phyloP scores from a whole-genome alignment of 2,888 invertebrate genomes.

The Ecliptopera silaceata region DNA sequence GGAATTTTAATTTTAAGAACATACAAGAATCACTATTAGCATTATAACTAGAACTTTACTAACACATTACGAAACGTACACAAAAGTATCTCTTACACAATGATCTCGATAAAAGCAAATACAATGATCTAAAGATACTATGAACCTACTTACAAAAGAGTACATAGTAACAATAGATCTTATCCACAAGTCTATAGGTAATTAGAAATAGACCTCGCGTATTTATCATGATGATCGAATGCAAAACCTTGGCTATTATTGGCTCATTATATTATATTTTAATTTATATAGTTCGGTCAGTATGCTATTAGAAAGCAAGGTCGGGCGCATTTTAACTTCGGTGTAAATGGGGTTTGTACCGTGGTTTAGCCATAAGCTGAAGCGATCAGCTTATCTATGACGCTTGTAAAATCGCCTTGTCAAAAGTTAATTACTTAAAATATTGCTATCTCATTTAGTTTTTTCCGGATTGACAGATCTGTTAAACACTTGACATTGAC shows the following conservation, averaged over 20 bases:
- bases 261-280: conserved; percentile 78
- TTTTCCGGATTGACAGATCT: too few relatives aligned
- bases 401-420: too few relatives aligned
- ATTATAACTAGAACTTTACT: conserved; percentile 10
- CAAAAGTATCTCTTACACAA: conserved; percentile 59
- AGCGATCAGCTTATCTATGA: conserved; percentile 23
- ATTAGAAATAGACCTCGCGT: conserved; percentile 50
- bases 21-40: not conserved
- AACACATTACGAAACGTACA: conserved; percentile 37
- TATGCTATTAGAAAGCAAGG: conserved; percentile 78
- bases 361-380: conserved; percentile 25
- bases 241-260: conserved; percentile 71
- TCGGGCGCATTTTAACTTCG: conserved; percentile 51
- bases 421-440: too few relatives aligned
- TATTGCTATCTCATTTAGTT: too few relatives aligned
- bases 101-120: conserved; percentile 71
- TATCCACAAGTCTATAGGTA: conserved; percentile 59
- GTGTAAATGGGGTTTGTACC: conserved; percentile 45
- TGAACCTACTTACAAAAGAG: conserved; percentile 54
- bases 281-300: conserved; percentile 62
- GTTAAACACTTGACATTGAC: too few relatives aligned
- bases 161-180: conserved; percentile 58
- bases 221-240: conserved; percentile 66
- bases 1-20: not conserved
- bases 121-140: conserved; percentile 43